Evolutionary conservation across 2,113 vertebrate species (phyloP).

Genomic region (Centrocercus urophasianus): DNA sequence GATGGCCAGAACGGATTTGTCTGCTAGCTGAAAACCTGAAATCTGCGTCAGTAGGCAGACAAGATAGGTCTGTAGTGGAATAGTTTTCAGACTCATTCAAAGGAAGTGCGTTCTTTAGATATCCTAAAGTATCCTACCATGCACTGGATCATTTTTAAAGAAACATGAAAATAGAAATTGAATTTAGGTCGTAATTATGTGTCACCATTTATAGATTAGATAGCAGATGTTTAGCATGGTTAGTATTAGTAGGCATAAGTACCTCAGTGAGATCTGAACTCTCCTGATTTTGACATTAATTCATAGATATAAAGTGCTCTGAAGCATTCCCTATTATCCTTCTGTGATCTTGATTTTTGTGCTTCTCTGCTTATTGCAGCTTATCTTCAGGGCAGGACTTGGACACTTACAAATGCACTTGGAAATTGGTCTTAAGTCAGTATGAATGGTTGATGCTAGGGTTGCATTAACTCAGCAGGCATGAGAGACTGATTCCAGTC

Average conservation of each 20-base stretch:
- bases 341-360: not conserved
- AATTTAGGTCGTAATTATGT: not conserved
- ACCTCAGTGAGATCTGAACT: not conserved
- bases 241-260: not conserved
- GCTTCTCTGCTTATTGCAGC: not conserved
- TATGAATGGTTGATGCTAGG: not conserved
- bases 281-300: not conserved
- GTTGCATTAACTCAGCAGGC: not conserved
- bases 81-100: not conserved
- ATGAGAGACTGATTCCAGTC: not conserved
- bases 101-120: not conserved
- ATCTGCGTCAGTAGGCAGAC: not conserved
- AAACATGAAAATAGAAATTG: not conserved
- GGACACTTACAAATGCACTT: not conserved
- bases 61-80: not conserved
- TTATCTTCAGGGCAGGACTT: not conserved
- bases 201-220: not conserved
- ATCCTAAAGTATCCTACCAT: not conserved
- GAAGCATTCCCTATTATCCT: not conserved
- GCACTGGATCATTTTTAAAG: not conserved
- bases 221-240: not conserved
- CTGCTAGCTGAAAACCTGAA: not conserved
- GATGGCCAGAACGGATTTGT: fast-evolving
- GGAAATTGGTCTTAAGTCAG: not conserved
- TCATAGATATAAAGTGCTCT: fast-evolving